These are phyloP conservation scores for Prolemur simus DNA, from an alignment of 2,113 vertebrate species.

Conservation along the genomic window DNA sequence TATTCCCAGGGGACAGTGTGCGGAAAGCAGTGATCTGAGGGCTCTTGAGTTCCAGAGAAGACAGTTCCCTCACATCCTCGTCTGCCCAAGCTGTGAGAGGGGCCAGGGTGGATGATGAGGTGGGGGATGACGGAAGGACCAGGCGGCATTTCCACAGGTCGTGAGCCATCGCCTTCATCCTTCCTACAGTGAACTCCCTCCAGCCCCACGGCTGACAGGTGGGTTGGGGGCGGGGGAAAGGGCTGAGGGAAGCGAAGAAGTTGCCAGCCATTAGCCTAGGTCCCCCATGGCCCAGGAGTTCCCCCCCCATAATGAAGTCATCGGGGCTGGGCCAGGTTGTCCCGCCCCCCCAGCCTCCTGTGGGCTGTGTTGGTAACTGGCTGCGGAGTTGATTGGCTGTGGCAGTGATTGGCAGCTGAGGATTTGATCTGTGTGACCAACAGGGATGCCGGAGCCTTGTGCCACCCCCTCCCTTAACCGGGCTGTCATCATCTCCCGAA, in stretches of 20 bases:
- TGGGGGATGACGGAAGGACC: not conserved
- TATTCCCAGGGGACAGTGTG: not conserved
- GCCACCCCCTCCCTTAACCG: not conserved
- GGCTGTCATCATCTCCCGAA: not conserved
- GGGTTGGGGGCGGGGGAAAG: not conserved
- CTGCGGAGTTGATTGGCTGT: not conserved
- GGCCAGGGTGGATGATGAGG: not conserved
- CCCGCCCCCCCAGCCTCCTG: not conserved
- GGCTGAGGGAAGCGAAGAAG: not conserved
- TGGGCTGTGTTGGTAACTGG: not conserved
- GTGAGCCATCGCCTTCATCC: not conserved
- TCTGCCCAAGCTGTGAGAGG: not conserved
- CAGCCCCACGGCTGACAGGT: not conserved
- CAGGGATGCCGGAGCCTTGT: not conserved
- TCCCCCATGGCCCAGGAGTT: not conserved
- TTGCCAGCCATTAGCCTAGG: not conserved
- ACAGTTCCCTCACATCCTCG: not conserved
- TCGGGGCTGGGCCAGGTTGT: not conserved
- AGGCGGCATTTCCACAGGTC: not conserved
- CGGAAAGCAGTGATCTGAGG: not conserved
- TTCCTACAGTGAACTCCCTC: not conserved
- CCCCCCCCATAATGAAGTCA: not conserved
- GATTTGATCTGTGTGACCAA: not conserved
- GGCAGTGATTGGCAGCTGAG: constrained; percentile 2
- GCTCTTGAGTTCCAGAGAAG: not conserved